Conservation (phyloP, 1,140 invertebrate genomes). For the Helicoverpa zea region DNA sequence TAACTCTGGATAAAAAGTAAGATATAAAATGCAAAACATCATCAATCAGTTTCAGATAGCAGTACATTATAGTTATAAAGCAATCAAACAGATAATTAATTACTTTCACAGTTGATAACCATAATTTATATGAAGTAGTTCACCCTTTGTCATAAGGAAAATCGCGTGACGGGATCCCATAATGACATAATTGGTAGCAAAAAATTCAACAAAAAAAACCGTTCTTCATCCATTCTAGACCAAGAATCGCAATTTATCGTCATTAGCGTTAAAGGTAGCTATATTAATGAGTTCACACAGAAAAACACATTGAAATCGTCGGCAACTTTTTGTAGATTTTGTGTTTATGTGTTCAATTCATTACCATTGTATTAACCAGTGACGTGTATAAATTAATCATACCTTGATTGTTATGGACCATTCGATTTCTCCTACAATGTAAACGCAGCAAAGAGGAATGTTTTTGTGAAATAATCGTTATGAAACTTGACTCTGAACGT, state of each 20-base stretch:
- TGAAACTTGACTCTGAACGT: slow-evolving; percentile 3
- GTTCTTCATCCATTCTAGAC: slow-evolving; percentile 12
- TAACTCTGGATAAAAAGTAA: too few relatives aligned
- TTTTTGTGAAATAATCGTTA: slow-evolving; percentile 25
- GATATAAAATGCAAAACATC: too few relatives aligned
- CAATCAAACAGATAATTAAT: neutral
- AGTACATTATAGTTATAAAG: neutral
- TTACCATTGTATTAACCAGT: slow-evolving; percentile 10
- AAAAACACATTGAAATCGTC: slow-evolving; percentile 26
- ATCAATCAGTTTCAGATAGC: too few relatives aligned
- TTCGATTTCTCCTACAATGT: slow-evolving; percentile 17
- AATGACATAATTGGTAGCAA: slow-evolving; percentile 12
- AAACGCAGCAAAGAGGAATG: neutral
- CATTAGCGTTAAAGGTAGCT: neutral
- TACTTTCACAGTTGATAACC: neutral
- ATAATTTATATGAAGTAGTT: neutral
- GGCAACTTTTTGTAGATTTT: slow-evolving; percentile 16
- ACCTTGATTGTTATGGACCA: slow-evolving; percentile 1
- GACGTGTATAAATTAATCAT: slow-evolving; percentile 22
- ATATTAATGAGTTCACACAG: slow-evolving; percentile 34
- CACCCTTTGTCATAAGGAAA: neutral
- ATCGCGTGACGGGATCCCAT: slow-evolving; percentile 9
- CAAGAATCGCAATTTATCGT: slow-evolving; percentile 18
- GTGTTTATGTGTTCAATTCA: slow-evolving; percentile 10
- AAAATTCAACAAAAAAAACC: neutral